These are phyloP conservation scores for Bombus breviceps DNA, from an alignment of 1,140 invertebrate species.

Conservation along the genomic window DNA sequence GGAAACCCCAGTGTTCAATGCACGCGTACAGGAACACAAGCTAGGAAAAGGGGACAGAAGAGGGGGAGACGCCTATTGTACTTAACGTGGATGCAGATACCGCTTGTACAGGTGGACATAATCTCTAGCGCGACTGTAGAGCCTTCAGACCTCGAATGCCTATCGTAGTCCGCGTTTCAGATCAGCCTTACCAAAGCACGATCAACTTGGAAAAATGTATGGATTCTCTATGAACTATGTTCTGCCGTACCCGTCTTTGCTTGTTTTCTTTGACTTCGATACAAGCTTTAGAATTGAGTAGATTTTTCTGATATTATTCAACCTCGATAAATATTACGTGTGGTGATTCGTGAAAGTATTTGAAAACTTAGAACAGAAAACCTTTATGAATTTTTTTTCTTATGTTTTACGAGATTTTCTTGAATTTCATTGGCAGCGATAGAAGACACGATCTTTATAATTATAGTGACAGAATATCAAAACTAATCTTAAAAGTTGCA, in stretches of 20 bases:
- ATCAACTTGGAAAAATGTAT: not conserved
- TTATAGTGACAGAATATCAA: no score
- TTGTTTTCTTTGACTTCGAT: not conserved
- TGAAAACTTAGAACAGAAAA: no score
- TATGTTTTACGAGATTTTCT: no score
- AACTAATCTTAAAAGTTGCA: no score
- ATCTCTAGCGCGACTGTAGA: conserved; percentile 63
- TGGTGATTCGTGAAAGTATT: no score
- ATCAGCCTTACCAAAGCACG: conserved; percentile 58
- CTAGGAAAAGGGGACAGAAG: not conserved
- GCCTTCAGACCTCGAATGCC: conserved; percentile 16
- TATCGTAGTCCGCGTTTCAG: conserved; percentile 66
- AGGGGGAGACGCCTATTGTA: conserved; percentile 46
- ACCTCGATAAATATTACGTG: not conserved
- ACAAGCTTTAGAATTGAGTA: not conserved
- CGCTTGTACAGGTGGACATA: conserved; percentile 54
- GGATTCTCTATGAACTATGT: conserved; percentile 17
- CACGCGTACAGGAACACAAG: conserved; percentile 21
- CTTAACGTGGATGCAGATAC: conserved; percentile 49
- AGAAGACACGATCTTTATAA: no score
- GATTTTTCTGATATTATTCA: not conserved
- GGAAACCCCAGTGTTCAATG: conserved; percentile 37
- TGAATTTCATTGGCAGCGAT: no score
- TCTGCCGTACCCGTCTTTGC: not conserved
- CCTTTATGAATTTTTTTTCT: no score